Evolutionary conservation across 2,113 vertebrate species (phyloP), one percentile per base, ranked within the genome.

Genomic region (Actenoides lindsayi): DNA sequence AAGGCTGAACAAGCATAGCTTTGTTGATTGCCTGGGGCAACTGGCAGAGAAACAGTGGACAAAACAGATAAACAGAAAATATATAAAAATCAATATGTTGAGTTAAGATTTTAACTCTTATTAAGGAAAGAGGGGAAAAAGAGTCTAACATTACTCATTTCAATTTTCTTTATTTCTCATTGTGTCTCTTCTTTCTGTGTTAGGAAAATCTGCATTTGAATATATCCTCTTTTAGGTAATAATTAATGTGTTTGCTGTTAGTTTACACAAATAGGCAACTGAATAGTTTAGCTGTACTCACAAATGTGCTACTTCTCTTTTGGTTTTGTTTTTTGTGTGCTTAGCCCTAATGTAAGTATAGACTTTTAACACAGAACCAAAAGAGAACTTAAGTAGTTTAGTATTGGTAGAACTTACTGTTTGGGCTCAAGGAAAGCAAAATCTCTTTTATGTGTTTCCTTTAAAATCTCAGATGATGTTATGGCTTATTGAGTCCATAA

Each of bases 1-100:
- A 98, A 98, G 98, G 96, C 95, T 96, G 96, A 98, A 99, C 98
- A 98, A 98, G 98, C 97, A 97, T 95, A 98, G 98, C 98, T 98
- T 98, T 95, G 98, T 98, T 98, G 98, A 98, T 98, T 97, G 98
- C 98, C 98, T 98, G 94, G 98, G 98, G 98, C 98, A 97, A 96
- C 96, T 96, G 96, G 96, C 96, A 92, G 94, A 94, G 81, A 84
- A 59, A 67, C 30, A 94, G 91, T 90, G 94, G 95, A 78, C 90
- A 90, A 96, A 92, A 77, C 83, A 78, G 97, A 97, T 98, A 98
- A 98, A 98, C 97, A 97, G 87, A 97, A 98, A 97, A 96, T 97
- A 67, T 95, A 96, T 91, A 92, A 96, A 96, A 98, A 98, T 98
- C 98, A 85, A 97, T 98, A 94, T 56, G 65, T 42, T 57, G 76